phyloP scores from a whole-genome alignment of 2,888 invertebrate species.

The Acrobasis suavella region DNA sequence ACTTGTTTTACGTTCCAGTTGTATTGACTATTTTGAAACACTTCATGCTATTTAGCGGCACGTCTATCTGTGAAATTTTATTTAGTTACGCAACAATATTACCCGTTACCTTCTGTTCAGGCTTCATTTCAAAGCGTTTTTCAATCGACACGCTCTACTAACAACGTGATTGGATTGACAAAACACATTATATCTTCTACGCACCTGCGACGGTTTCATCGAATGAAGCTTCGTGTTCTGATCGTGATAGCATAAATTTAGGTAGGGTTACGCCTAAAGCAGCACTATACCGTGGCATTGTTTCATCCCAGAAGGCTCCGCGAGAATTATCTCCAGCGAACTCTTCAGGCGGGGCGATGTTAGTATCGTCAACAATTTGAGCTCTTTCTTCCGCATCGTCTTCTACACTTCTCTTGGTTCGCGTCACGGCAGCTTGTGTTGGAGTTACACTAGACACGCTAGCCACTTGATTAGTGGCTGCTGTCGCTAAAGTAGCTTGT shows the following conservation, averaged over 20 bases:
- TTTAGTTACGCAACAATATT: constrained; percentile 67
- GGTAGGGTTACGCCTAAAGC: constrained; percentile 84
- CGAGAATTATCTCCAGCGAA: constrained; percentile 81
- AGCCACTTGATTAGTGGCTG: constrained; percentile 51
- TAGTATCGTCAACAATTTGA: constrained; percentile 59
- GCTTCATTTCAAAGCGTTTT: constrained; percentile 62
- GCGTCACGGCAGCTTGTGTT: constrained; percentile 37
- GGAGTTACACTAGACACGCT: constrained; percentile 38
- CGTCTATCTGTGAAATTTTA: constrained; percentile 65
- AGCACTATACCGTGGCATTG: constrained; percentile 84
- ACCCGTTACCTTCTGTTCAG: constrained; percentile 60
- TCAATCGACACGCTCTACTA: constrained; percentile 76
- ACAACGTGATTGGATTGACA: constrained; percentile 59
- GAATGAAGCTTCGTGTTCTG: constrained; percentile 86
- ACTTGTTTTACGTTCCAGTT: constrained; percentile 33
- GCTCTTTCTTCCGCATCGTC: constrained; percentile 58
- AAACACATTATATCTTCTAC: constrained; percentile 61
- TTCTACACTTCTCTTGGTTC: constrained; percentile 64
- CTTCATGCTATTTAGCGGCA: constrained; percentile 42
- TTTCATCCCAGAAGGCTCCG: constrained; percentile 86
- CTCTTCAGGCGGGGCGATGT: constrained; percentile 74
- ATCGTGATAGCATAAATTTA: constrained; percentile 85
- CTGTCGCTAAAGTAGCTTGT: constrained; percentile 44
- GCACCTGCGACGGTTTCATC: constrained; percentile 80
- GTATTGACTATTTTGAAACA: constrained; percentile 44